Evolutionary conservation across 2,888 invertebrate genomes (phyloP).

Genomic region (Oegoconia quadripuncta): DNA sequence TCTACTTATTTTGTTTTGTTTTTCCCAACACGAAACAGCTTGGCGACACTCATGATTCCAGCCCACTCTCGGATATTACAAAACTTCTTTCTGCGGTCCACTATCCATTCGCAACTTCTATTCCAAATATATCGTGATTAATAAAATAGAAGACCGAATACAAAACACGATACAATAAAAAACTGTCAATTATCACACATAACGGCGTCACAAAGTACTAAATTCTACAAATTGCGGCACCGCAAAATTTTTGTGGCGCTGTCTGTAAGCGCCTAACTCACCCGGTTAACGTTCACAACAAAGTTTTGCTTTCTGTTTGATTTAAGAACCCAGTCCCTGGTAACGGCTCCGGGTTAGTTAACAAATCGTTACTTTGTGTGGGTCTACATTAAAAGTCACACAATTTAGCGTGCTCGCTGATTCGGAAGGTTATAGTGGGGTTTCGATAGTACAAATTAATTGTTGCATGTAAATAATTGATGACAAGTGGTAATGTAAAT

Average conservation of each 20-base stretch:
- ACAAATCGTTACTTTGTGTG: conserved; percentile 27
- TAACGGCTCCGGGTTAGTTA: conserved; percentile 25
- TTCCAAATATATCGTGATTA: no score
- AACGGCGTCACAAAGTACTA: no score
- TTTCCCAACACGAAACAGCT: no score
- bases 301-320: conserved; percentile 40
- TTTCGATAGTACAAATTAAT: conserved; percentile 5
- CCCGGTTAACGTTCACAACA: conserved; percentile 28
- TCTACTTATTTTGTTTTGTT: no score
- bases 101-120: no score
- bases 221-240: no score
- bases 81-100: no score
- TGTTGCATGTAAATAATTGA: conserved; percentile 6
- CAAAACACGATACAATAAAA: no score
- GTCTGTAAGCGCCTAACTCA: conserved; percentile 17
- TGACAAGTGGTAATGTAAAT: conserved; percentile 1
- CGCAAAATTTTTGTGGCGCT: conserved; percentile 6
- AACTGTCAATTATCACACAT: no score
- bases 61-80: no score
- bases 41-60: no score
- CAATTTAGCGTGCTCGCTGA: conserved; percentile 9
- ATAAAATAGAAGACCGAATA: no score
- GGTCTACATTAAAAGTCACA: conserved; percentile 20
- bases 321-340: conserved; percentile 34
- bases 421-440: conserved; percentile 1